phyloP scores from a whole-genome alignment of 1,140 invertebrate species.

The Steinernema feltiae region DNA sequence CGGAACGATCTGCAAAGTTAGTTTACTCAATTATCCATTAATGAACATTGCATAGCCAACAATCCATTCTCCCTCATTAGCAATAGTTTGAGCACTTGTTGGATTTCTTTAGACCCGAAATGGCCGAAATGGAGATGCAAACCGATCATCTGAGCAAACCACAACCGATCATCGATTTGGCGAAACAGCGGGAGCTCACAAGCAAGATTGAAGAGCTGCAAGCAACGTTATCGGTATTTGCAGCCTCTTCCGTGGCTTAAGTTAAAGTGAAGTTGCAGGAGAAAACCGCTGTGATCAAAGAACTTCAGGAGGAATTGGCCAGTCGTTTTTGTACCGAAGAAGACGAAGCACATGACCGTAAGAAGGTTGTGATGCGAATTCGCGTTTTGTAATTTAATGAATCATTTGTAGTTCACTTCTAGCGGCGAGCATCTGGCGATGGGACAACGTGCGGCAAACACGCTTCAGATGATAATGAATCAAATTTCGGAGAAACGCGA shows the following conservation, averaged over 20 bases:
- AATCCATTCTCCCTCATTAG: too few relatives aligned
- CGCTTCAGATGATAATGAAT: conserved; percentile 40
- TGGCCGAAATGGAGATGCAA: conserved; percentile 30
- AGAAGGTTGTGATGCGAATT: conserved; percentile 27
- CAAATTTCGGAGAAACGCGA: conserved; percentile 42
- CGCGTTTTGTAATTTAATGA: not conserved
- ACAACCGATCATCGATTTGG: conserved; percentile 28
- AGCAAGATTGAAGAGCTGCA: conserved; percentile 31
- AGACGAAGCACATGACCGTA: conserved; percentile 19
- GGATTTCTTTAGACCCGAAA: conserved; percentile 29
- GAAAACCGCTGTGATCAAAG: conserved; percentile 30
- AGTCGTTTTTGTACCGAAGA: conserved; percentile 10
- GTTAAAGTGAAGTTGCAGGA: conserved; percentile 19
- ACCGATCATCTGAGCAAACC: conserved; percentile 27
- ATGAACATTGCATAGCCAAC: too few relatives aligned
- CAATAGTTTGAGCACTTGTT: too few relatives aligned
- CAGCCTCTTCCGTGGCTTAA: not conserved
- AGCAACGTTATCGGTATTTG: not conserved
- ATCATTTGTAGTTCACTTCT: not conserved
- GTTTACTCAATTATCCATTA: conserved; percentile 11
- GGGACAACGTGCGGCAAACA: conserved; percentile 12
- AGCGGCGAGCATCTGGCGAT: conserved; percentile 21
- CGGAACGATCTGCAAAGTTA: conserved; percentile 9
- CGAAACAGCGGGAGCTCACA: conserved; percentile 31
- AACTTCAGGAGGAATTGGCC: conserved; percentile 29